Conservation (phyloP, 2,797 vertebrate genomes). For the Tinamus major region DNA sequence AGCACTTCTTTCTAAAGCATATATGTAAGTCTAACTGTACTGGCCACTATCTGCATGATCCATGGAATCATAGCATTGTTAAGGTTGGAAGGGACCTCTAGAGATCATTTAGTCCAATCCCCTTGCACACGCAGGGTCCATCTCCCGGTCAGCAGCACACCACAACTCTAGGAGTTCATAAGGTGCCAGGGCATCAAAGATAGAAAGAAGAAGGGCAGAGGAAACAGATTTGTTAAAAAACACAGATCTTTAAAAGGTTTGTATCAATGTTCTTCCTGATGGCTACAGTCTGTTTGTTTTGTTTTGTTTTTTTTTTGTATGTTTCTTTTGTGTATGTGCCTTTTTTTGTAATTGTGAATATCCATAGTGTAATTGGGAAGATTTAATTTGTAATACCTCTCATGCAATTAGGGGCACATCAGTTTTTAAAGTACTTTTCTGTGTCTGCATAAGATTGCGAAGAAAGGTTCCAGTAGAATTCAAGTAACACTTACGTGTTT, state of each 20-base stretch:
- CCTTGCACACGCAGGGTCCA: too few species aligned
- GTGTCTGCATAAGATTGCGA: constrained; percentile 7
- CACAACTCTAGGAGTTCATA: neutral
- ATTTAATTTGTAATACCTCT: neutral
- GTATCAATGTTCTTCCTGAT: neutral
- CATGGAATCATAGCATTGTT: neutral
- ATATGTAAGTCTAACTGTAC: neutral
- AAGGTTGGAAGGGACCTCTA: too few species aligned
- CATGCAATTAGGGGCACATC: neutral
- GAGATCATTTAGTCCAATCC: too few species aligned
- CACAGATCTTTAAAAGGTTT: neutral
- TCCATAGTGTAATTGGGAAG: neutral
- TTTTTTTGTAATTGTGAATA: neutral
- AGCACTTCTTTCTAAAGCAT: neutral
- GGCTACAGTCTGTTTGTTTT: neutral
- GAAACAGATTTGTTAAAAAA: neutral
- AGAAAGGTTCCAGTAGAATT: neutral
- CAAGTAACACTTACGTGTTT: constrained; percentile 10
- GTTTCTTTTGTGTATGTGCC: neutral
- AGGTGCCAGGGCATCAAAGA: neutral
- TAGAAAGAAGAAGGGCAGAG: neutral
- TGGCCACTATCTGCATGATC: neutral
- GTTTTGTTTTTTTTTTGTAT: neutral
- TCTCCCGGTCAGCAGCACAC: accelerated
- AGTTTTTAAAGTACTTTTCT: neutral